Base-by-base conservation (phyloP, 2,888 invertebrate species). In the Antitype chi region DNA sequence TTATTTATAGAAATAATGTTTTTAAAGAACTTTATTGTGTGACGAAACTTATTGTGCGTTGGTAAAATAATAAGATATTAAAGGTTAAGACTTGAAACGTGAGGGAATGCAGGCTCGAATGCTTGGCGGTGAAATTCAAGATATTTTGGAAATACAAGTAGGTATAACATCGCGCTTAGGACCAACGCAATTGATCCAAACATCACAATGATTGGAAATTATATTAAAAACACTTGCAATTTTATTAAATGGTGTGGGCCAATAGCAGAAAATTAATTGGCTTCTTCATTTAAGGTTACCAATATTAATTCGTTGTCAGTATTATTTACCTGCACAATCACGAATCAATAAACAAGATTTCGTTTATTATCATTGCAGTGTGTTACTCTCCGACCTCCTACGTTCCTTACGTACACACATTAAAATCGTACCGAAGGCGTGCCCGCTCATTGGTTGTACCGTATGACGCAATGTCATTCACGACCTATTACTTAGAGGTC, bases 1-100 rank as follows among this genome's bases (percentile, higher is more conserved):
- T 74, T 63, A 73, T 72, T 55, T 77, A 13, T 23, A 70, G 23
- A 70, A 70, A 76, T 6, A 73, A 67, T 55, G 15, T 59, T 72
- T 64, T 25, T 47, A 32, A 62, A 64, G 63, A 57, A 62, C 74
- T 63, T 74, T 70, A 77, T 70, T 38, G 47, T 23, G 15, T 57
- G 49, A 60, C 32, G 66, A 78, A 80, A 75, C 28, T 64, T 76
- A 70, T 78, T 78, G 63, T 67, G 68, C 52, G n/a, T 53, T 71
- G 47, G n/a, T 62, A 64, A 76, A 80, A 84, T 84, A 82, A 72
- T 66, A 55, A 15, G 69, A 28, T 60, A 20, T 84, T 59, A 72
- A 57, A 57, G 57, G 59, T 57, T 84, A 64, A 86, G 87, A n/a
- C 87, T 53, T 55, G 17, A 53, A 49, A 84, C 87, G 87, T 86